Base-by-base conservation (phyloP, 2,113 vertebrate genomes). In the Seriola dumerili region DNA sequence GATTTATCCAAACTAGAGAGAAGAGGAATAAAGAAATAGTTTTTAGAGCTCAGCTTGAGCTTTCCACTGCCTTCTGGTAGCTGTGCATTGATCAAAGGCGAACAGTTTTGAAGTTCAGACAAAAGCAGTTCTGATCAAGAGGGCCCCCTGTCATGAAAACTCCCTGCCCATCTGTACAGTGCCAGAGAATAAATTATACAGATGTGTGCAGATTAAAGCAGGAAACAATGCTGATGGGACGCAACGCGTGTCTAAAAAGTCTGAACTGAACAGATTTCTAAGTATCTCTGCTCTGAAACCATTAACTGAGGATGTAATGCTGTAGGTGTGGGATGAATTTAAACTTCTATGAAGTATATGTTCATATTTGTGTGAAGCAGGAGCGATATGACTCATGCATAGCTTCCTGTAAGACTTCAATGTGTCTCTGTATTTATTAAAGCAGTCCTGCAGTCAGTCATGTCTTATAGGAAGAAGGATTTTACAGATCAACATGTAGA, bases 61-160 rank as follows among this genome's bases (percentile, higher is more conserved):
- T 86, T 73, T 57, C 67, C 34, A 12, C 66, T 69, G 36, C 76
- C 85, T 86, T 64, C 67, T 88, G 64, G 40, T 76, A 42, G 74
- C 73, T 46, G 72, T 32, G 72, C 46, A 40, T 69, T 87, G 84
- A 91, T 90, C 85, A 89, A 89, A 91, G 76, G 38, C n/a, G 64
- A 76, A 48, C 32, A 67, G 79, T 86, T 67, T 59, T 78, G 40
- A 80, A 86, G 81, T 88, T 83, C 82, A 88, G 89, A 89, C 84
- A 86, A 89, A 89, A 86, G 86, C 67, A 54, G 69, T 85, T 85
- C 36, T 86, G 81, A 91, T 92, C 70, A 91, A 85, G 80, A 80
- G 48, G 55, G 67, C 61, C 59, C 83, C 75, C 84, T 72, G 84
- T 76, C 83, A 77, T 7, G 73, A 81, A 71, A 67, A 71, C 85